phyloP scores from a whole-genome alignment of 2,113 vertebrate genomes.

The Perca flavescens region DNA sequence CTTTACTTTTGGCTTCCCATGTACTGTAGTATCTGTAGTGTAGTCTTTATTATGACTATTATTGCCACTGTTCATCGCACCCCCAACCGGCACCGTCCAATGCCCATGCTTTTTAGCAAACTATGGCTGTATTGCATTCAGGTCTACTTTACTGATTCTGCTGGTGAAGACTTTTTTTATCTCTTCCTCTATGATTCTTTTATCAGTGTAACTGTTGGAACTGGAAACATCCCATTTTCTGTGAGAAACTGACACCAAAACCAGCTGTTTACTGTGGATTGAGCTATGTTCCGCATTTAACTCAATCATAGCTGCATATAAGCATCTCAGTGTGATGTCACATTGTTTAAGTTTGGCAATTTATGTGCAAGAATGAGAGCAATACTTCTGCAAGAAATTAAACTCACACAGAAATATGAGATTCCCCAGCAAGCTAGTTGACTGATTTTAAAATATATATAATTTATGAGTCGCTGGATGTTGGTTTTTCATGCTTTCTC shows the following conservation, averaged over 20 bases:
- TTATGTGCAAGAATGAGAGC: not conserved
- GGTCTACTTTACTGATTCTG: not conserved
- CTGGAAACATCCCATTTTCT: not conserved
- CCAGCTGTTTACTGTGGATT: constrained; percentile 4
- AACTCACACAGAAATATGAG: not conserved
- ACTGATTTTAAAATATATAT: not conserved
- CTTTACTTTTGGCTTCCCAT: not conserved
- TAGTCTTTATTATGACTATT: no score
- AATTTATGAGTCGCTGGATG: not conserved
- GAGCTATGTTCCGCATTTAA: not conserved
- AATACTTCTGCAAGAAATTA: not conserved
- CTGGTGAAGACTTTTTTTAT: not conserved
- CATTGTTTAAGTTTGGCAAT: not conserved
- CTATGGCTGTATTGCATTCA: not conserved
- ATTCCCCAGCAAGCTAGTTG: not conserved
- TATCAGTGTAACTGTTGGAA: not conserved
- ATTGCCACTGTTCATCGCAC: no score
- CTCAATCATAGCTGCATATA: not conserved
- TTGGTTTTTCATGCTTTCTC: not conserved
- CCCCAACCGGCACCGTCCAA: no score
- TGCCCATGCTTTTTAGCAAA: not conserved
- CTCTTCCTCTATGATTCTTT: not conserved
- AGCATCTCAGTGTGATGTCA: not conserved
- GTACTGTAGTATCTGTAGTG: not conserved
- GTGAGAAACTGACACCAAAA: not conserved